Evolutionary conservation across 1,140 invertebrate species (phyloP), one percentile per base, ranked within the genome.

Genomic region (Hyles euphorbiae): DNA sequence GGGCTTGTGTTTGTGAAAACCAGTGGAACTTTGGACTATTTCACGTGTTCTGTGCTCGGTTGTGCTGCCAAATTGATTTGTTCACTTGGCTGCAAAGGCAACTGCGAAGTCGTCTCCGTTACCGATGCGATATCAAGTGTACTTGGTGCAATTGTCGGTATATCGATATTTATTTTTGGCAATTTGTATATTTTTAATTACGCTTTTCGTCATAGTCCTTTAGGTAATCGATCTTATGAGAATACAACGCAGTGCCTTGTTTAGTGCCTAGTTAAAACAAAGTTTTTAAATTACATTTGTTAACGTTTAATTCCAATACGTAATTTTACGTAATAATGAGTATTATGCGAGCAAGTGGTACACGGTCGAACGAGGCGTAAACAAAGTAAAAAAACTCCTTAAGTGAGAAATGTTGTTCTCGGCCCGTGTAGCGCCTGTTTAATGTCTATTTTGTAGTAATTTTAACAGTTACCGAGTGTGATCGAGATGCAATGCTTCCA

Each of bases 11-110:
- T 60, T 63, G 62, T 49, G 56, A 65, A 49, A 62, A 66, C 72
- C 78, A 75, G 73, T 78, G 64, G 73, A 68, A 81, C 76, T 74
- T 76, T 82, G 74, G 82, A 83, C 75, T 72, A 82, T 78, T 40
- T 40, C 36, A 40, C 36, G 8, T 40, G 8, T 40, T 40, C 8
- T 5, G 36, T 40, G 36, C 36, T 5, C 36, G 36, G 36, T 5
- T 8, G 36, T 40, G 36, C 5, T 40, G 4, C 5, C 36, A 8
- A 22, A 2, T 22, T 0, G 22, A 22, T 22, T 22, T 22, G 22
- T 22, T 22, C 22, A 22, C 22, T 22, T 22, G 22, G 22, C 22
- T 22, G 22, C 22, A 22, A 22, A 22, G 22, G 22, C 22, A 22
- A 22, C 22, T 22, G 22, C 22, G 22, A 22, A 22, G 22, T 22